Base-by-base conservation (phyloP, 2,888 invertebrate genomes). In the Leptarthrus brevirostris region DNA sequence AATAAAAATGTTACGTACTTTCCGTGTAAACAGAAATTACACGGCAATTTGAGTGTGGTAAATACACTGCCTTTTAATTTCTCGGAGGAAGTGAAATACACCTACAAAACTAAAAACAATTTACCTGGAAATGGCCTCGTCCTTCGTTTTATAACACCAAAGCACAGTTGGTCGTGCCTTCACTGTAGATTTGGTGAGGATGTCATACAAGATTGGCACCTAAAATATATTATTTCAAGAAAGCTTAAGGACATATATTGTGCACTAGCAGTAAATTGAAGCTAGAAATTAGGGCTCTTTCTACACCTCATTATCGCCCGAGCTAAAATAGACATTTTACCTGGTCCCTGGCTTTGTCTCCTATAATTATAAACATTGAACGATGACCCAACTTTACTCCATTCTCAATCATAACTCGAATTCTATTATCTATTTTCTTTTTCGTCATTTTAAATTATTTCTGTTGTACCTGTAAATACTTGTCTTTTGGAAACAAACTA, bases 131-230 rank as follows among this genome's bases (percentile, higher is more conserved):
- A 95, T 95, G 24, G 94, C 94, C 79, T 96, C 90, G 82, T 96
- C 95, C 78, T 90, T 90, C 79, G 90, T 98, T 89, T 99, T 99
- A 85, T 99, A 99, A 83, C 99, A 99, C 99, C 99, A 99, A 8
- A 99, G 86, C 0, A 99, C 96, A 52, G 93, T 92, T 0, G 98
- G 98, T 47, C 98, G 88, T 0, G 97, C 91, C 85, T 96, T 96
- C 0, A 98, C 93, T 64, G 92, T 91, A 0, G 98, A 94, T 86
- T 99, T 99, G 0, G 96, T 92, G 53, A 99, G 86, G 91, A 99
- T 97, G 82, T 99, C 98, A 87, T 99, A 98, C 2, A 99, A 86
- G 82, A 98, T 95, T 3, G 97, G 96, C 12, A 98, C 94, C 96
- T 96, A 80, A 72, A 82, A 30, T 8, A 30, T 30, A 6, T 30